These are phyloP conservation scores for Abrostola tripartita DNA, from an alignment of 2,888 invertebrate species.

Conservation along the genomic window DNA sequence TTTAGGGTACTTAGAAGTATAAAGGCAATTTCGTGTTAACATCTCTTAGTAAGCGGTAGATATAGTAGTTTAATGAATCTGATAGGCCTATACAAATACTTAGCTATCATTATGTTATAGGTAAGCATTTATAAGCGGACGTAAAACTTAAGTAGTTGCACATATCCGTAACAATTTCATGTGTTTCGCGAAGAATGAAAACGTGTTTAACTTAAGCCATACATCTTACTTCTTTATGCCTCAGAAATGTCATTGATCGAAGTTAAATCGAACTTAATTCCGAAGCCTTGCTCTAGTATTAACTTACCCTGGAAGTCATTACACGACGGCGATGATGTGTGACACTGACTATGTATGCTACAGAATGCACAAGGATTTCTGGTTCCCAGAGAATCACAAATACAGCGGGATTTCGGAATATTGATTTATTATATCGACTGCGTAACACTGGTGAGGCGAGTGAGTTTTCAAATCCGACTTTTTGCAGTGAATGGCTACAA, in stretches of 20 bases:
- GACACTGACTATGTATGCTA: conserved; percentile 14
- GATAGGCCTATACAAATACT: no score
- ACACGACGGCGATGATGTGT: conserved; percentile 15
- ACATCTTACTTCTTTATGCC: conserved; percentile 8
- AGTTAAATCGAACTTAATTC: conserved; percentile 25
- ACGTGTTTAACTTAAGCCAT: conserved; percentile 40
- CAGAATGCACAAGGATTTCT: conserved; percentile 18
- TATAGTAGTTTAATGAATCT: no score
- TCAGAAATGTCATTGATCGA: conserved; percentile 16
- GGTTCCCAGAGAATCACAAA: conserved; percentile 23
- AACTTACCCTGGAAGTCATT: conserved; percentile 19
- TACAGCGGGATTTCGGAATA: conserved; percentile 30
- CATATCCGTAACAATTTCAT: conserved; percentile 32
- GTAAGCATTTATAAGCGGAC: conserved; percentile 11
- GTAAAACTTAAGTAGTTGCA: conserved; percentile 43
- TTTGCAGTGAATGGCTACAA: conserved; percentile 68
- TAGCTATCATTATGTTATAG: no score
- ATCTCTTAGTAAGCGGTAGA: no score
- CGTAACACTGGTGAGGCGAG: conserved; percentile 58
- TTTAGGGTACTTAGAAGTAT: no score
- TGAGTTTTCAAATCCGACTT: conserved; percentile 66
- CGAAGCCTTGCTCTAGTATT: conserved; percentile 16
- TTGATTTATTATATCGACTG: conserved; percentile 24
- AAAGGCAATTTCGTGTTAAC: no score
- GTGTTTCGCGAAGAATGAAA: conserved; percentile 30